These are phyloP conservation scores for Sialia sialis DNA, from an alignment of 2,113 vertebrate species.

Conservation along the genomic window DNA sequence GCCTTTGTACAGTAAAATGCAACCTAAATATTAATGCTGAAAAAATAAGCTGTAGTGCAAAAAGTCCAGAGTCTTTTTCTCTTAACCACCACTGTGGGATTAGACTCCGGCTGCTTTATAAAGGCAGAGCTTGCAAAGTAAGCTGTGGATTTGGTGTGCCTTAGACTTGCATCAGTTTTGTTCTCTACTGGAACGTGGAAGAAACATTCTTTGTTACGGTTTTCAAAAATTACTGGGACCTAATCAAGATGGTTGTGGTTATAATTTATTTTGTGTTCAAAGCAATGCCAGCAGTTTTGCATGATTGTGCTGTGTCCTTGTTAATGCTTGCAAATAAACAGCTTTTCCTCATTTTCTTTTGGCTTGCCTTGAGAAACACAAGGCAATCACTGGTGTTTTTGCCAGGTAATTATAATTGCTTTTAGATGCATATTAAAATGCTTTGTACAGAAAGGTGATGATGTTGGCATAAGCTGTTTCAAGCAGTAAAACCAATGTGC, in stretches of 20 bases:
- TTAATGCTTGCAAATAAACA: not conserved
- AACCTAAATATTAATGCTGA: not conserved
- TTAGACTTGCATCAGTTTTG: not conserved
- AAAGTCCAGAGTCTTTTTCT: not conserved
- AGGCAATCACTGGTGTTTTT: not conserved
- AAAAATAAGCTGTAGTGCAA: not conserved
- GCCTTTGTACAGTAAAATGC: not conserved
- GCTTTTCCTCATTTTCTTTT: not conserved
- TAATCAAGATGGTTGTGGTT: not conserved
- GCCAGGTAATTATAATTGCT: slow-evolving; percentile 2
- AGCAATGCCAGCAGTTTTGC: not conserved
- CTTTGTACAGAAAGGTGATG: slow-evolving; percentile 4
- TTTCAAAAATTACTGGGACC: not conserved
- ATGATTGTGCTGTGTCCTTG: not conserved
- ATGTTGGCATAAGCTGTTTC: not conserved
- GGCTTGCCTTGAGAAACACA: not conserved
- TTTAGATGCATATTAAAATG: slow-evolving; percentile 5
- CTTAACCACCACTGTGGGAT: not conserved
- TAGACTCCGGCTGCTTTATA: not conserved
- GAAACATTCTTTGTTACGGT: not conserved
- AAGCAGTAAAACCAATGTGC: not conserved
- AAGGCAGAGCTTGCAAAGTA: not conserved
- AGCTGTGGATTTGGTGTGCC: not conserved
- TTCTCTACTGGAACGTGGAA: not conserved
- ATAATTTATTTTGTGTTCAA: not conserved